A percentile compares a stretch with the other conserved stretches of the same genome.
These are phyloP conservation scores for Myotis brandtii DNA, from an alignment of 2,113 vertebrate species.

Conservation along the genomic window DNA sequence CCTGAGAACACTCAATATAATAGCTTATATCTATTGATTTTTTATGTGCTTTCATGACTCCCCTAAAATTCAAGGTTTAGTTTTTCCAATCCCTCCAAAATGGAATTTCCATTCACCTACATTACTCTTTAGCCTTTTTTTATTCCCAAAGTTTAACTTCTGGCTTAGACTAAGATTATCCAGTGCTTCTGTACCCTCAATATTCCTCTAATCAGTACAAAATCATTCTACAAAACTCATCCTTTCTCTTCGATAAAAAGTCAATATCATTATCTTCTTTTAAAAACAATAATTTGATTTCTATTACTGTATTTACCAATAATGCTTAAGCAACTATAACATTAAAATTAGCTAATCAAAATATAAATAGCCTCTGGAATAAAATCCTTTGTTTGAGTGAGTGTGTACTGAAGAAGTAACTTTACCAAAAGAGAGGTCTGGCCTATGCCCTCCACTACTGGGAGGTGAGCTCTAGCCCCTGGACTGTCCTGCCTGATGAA, in stretches of 20 bases:
- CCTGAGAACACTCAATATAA: background rate
- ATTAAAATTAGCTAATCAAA: slow-evolving; percentile 28
- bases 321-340: background rate
- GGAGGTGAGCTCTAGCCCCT: background rate
- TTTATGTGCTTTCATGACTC: background rate
- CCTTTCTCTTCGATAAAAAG: slow-evolving; percentile 30
- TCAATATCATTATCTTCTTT: slow-evolving; percentile 1
- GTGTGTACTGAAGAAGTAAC: background rate
- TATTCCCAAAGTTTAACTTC: background rate
- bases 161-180: background rate
- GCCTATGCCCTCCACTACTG: background rate
- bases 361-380: slow-evolving; percentile 28
- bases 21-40: background rate
- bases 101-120: background rate
- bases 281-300: slow-evolving; percentile 24
- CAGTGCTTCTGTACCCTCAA: background rate
- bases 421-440: background rate
- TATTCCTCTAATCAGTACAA: slow-evolving; percentile 20
- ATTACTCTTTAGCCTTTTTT: slow-evolving; percentile 23
- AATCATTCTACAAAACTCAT: background rate
- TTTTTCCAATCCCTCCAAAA: background rate
- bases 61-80: background rate
- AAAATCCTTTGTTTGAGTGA: background rate
- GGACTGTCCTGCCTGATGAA: background rate
- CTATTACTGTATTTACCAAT: background rate